Evolutionary conservation across 92 coral and sea anemone species (phyloP), one percentile per base, ranked within the genome.

Genomic region (Chrysogorgia sp.): DNA sequence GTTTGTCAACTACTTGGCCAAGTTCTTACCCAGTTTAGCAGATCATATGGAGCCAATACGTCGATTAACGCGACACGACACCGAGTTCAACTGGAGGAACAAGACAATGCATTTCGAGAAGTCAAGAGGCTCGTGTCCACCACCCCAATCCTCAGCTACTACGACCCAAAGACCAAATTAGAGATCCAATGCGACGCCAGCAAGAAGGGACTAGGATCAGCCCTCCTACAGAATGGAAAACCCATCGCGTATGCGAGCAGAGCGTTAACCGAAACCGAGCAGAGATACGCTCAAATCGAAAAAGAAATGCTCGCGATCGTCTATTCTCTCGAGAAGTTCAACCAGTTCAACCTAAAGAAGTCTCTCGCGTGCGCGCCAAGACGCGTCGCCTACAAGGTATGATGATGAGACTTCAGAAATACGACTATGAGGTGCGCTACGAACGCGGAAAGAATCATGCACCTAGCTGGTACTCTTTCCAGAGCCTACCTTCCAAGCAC

Each of bases 1-100:
- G 3, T 82, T 82, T 55, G 75, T 82, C 14, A 59, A 82, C 17
- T 82, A 82, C 75, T 49, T 82, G 47, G 86, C 85, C 25, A 67
- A 81, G 65, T 81, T 81, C 67, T 79, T 81, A 20, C 85, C 85
- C 2, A 30, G 52, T 13, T 1, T 82, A 58, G 81, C 86, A 10
- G 81, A 82, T 72, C 34, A 19, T 24, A 82, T 82, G 86, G 86
- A 82, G 50, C 86, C 81, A 19, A 58, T 58, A 25, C 74, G 74
- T 29, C 60, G 71, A 61, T 74, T 72, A 20, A 72, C 86, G 24
- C 62, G 86, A 26, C 70, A 82, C 22, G 71, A 74, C 40, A 41
- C 40, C 13, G 62, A 17, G 50, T 84, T 77, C 83, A 57, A 58
- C 41, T 84, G 88, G 74, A 26, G 71, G 45, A 32, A 33, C 25